phyloP scores from a whole-genome alignment of 2,113 vertebrate genomes.

The Ciconia stormi region DNA sequence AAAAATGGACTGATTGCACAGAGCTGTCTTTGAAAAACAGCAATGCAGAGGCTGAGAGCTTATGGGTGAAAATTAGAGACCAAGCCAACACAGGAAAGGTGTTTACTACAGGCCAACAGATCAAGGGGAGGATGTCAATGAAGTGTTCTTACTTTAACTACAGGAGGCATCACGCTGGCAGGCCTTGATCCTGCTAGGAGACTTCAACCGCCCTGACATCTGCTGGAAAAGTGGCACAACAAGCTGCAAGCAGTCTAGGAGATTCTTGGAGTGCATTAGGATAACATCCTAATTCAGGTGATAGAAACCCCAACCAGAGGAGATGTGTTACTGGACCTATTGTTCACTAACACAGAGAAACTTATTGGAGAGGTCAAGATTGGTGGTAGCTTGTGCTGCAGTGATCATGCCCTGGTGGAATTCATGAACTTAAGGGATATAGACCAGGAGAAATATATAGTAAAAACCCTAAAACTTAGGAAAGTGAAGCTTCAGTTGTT shows the following conservation, averaged over 20 bases:
- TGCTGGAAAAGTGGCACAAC: background rate
- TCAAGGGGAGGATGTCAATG: background rate
- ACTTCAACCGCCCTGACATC: background rate
- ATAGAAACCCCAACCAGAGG: background rate
- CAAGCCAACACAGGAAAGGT: background rate
- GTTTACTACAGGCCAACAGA: background rate
- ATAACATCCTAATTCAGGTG: background rate
- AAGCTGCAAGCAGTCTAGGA: background rate
- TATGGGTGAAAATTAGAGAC: background rate
- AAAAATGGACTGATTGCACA: background rate
- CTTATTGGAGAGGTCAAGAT: background rate
- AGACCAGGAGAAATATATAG: background rate
- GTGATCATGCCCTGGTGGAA: background rate
- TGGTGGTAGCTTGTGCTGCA: background rate
- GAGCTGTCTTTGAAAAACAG: background rate
- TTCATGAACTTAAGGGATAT: background rate
- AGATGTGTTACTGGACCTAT: background rate
- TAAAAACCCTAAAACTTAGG: background rate
- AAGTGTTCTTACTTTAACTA: background rate
- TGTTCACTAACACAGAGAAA: background rate
- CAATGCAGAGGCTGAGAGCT: background rate
- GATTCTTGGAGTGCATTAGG: background rate
- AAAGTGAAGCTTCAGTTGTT: background rate
- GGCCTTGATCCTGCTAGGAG: background rate
- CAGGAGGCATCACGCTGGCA: background rate